Evolutionary conservation across 2,888 invertebrate species (phyloP), one percentile per base, ranked within the genome.

Genomic region (Nyleta sp.): DNA sequence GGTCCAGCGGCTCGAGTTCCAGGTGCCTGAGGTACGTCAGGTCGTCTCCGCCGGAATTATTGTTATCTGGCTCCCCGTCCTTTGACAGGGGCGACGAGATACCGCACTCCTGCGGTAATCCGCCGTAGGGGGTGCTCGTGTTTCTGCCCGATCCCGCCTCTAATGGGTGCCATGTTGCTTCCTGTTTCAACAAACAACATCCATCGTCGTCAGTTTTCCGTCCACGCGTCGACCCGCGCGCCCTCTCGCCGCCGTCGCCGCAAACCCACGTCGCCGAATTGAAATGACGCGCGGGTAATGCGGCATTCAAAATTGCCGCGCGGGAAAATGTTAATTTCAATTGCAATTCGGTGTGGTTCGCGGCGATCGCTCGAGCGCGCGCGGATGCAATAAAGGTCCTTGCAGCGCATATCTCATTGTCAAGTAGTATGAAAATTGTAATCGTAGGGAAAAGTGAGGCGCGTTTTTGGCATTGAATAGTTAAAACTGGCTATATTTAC

Each of bases 1-100:
- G 93, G 83, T 94, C 95, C 7, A 93, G 92, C 0, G 96, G 96
- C 90, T 96, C 96, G 82, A 97, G 92, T 90, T 96, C 96, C 86
- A 97, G 91, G 89, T 96, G 96, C 71, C 95, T 89, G 46, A 92
- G 87, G 83, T 92, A 92, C 78, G 91, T 91, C 70, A 91, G 85
- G 83, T 91, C 91, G 81, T 91, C 91, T 44, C 85, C 84, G 35
- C 86, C 84, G 60, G 87, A 86, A 75, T 91, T 87, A 85, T 88
- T 87, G 88, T 90, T 88, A 88, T 91, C 90, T 87, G 85, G 81
- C 82, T 88, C 87, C 52, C 87, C 88, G 78, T 89, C 88, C 81
- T 88, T 91, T 84, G 88, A 84, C 76, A 80, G 24, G 80, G 86
- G 81, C 46, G 88, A 86, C 42, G 87, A 85, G 52, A 87, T 84